Conservation (phyloP, 2,797 vertebrate species). For the Bovichtus diacanthus region DNA sequence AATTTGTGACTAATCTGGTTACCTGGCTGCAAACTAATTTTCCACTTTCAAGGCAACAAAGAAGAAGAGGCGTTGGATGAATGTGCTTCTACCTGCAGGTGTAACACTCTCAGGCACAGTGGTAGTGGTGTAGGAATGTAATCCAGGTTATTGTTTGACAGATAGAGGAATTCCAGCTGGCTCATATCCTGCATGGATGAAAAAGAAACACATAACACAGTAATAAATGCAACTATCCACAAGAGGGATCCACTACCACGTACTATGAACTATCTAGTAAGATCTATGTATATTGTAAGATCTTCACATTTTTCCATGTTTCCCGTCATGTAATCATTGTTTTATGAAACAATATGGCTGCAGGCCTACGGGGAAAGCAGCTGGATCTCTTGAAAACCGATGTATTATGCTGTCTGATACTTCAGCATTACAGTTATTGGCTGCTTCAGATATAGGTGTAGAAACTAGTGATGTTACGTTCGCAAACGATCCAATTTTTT, state of each 20-base stretch:
- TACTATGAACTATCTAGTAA: background rate
- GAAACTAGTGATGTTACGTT: no score
- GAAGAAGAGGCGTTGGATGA: background rate
- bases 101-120: slow-evolving; percentile 83
- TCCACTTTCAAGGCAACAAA: background rate
- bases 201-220: background rate
- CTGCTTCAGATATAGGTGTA: no score
- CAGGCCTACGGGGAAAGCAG: background rate
- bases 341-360: background rate
- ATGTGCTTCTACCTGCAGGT: slow-evolving; percentile 86
- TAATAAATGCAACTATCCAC: slow-evolving; percentile 11
- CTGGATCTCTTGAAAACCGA: no score
- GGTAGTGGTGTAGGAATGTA: slow-evolving; percentile 84
- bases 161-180: slow-evolving; percentile 87
- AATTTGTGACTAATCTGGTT: background rate
- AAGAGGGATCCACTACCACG: slow-evolving; percentile 5
- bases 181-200: slow-evolving; percentile 80
- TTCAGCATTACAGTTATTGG: no score
- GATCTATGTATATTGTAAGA: no score
- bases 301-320: background rate
- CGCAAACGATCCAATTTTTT: no score
- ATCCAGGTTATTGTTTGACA: slow-evolving; percentile 87
- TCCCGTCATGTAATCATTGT: background rate
- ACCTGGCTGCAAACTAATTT: background rate
- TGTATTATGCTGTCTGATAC: no score